phyloP scores from a whole-genome alignment of 2,797 vertebrate genomes.

The Pampus argenteus region DNA sequence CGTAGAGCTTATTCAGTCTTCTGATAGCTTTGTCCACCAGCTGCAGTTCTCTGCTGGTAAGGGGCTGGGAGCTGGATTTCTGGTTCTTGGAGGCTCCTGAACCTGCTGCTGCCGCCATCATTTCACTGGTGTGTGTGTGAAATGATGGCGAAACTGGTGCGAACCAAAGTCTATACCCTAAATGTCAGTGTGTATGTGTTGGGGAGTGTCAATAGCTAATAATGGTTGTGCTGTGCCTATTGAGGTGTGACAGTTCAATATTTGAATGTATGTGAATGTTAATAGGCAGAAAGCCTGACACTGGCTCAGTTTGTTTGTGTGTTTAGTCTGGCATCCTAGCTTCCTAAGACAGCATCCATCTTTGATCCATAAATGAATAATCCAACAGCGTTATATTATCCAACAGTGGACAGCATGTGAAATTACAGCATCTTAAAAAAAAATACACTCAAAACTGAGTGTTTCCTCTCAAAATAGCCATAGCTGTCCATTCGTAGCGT shows the following conservation, averaged over 20 bases:
- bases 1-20: conserved; percentile 80
- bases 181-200: conserved; percentile 31
- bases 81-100: conserved; percentile 47
- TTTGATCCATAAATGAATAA: conserved; percentile 7
- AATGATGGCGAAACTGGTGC: conserved; percentile 20
- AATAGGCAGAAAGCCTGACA: conserved; percentile 11
- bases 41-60: conserved; percentile 62
- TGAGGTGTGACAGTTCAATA: conserved; percentile 2
- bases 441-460: not conserved
- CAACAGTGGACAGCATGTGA: conserved; percentile 7
- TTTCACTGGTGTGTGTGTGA: conserved; percentile 17
- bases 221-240: not conserved
- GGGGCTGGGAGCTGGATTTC: conserved; percentile 38
- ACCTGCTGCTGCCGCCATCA: conserved; percentile 74
- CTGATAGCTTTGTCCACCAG: conserved; percentile 80
- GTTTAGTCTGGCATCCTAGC: conserved; percentile 21
- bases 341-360: conserved; percentile 26
- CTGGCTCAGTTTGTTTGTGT: conserved; percentile 27
- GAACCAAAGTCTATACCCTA: conserved; percentile 11
- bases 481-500: not conserved
- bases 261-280: conserved; percentile 14
- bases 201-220: conserved; percentile 22
- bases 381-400: conserved; percentile 18
- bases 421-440: conserved; percentile 7
- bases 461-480: conserved; percentile 5